A percentile compares a stretch with the other conserved stretches of the same genome.
phyloP scores from a whole-genome alignment of 2,888 invertebrate species.

The Myopa tessellatipennis region DNA sequence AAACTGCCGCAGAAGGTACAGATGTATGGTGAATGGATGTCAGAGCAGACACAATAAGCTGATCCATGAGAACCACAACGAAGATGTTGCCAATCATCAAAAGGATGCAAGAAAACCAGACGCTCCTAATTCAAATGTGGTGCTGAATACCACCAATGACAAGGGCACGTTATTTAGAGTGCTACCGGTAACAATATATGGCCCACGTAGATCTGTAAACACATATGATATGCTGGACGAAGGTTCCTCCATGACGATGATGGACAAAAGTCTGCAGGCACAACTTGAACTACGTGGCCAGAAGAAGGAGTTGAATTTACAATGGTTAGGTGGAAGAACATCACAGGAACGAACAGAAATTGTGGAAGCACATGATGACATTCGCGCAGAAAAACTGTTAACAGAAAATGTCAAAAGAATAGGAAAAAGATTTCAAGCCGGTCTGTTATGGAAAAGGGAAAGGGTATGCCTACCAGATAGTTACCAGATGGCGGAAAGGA shows the following conservation, averaged over 20 bases:
- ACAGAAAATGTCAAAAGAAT: too few species aligned
- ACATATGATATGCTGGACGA: not conserved
- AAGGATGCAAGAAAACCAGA: too few species aligned
- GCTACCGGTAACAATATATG: not conserved
- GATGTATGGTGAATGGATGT: not conserved
- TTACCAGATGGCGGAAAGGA: too few species aligned
- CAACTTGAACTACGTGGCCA: not conserved
- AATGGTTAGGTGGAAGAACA: slow-evolving; percentile 6
- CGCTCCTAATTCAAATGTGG: not conserved
- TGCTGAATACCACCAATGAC: not conserved
- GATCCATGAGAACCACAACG: not conserved
- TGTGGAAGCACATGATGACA: too few species aligned
- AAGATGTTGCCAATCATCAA: too few species aligned
- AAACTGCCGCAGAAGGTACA: not conserved
- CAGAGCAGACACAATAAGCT: too few species aligned
- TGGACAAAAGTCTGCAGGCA: not conserved
- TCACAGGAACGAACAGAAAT: too few species aligned
- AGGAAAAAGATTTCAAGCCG: too few species aligned
- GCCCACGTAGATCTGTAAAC: not conserved
- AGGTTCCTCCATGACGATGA: slow-evolving; percentile 1
- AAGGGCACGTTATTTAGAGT: not conserved
- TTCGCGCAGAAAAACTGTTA: too few species aligned
- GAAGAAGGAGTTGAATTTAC: not conserved
- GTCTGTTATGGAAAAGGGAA: too few species aligned
- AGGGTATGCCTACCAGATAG: too few species aligned